Evolutionary conservation across 1,140 invertebrate genomes (phyloP), one percentile per base, ranked within the genome.

Genomic region (Bursaphelenchus mucronatus): DNA sequence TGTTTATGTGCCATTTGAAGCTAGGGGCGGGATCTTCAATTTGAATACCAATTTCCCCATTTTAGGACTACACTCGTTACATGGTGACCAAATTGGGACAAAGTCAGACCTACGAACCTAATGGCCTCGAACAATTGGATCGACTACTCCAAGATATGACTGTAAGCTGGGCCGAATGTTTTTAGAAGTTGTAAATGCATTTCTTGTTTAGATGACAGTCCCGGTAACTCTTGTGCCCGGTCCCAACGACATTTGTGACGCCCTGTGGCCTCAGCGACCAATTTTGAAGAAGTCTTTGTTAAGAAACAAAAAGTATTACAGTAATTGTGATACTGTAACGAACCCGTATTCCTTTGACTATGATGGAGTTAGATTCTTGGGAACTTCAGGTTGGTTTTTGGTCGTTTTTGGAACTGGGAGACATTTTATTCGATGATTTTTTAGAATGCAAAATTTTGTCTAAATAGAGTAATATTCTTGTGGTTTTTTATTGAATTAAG

Each of bases 291-390:
- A 15, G 41, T 51, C 67, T 13, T 68, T 72, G 10, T 47, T n/a
- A 17, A 45, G 21, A 13, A 17, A 46, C 9, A 8, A 17, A 7
- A 40, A 21, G 8, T 63, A 59, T n/a, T 30, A n/a, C 40, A 43
- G 69, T 30, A 39, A 46, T 44, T 58, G 71, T 17, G 57, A 65
- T 43, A 47, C 69, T 19, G 69, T 76, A 0, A 64, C 71, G 41
- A 73, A 73, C 66, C 71, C 71, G 7, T 72, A 76, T 49, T 45
- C 47, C 9, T 73, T 76, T 49, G 19, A 15, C 8, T 11, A 76
- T 3, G 41, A 52, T 6, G 71, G 49, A 10, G 6, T 73, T 10
- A n/a, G 45, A 51, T 61, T 73, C 19, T 21, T 76, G 7, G 71
- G 71, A 21, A 73, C 71, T 51, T 73, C 71, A 13, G 71, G 71